These are phyloP conservation scores for Rhizoglyphus robini DNA, from an alignment of 1,140 invertebrate genomes.

Conservation along the genomic window DNA sequence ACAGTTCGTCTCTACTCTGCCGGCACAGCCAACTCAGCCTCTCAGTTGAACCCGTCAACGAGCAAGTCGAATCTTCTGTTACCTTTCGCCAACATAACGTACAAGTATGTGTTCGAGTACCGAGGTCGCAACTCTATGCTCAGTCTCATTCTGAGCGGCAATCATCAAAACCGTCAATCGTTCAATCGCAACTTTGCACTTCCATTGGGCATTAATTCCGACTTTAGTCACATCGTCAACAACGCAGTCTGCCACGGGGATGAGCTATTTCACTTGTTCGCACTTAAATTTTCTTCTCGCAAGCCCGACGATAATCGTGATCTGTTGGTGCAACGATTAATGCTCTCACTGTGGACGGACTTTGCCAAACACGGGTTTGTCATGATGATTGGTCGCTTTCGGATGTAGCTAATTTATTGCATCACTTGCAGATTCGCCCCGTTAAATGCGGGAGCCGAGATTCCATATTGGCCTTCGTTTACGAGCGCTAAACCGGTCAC, in stretches of 20 bases:
- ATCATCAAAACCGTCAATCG: background rate
- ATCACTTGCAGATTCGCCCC: constrained; percentile 23
- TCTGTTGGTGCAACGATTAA: constrained; percentile 18
- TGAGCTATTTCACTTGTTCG: constrained; percentile 33
- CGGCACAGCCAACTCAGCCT: background rate
- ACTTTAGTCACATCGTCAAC: background rate
- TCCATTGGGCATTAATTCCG: background rate
- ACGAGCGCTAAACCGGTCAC: constrained; percentile 19
- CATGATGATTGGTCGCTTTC: background rate
- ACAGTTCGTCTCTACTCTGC: constrained; percentile 23
- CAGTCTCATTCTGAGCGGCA: constrained; percentile 28
- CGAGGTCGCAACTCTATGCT: constrained; percentile 32
- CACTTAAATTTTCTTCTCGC: constrained; percentile 22
- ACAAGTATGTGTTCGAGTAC: constrained; percentile 31
- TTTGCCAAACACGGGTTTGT: constrained; percentile 26
- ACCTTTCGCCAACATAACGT: constrained; percentile 9
- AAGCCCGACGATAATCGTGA: constrained; percentile 22
- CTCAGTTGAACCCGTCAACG: background rate
- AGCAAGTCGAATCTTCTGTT: background rate
- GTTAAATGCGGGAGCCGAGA: constrained; percentile 23
- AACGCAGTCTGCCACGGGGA: constrained; percentile 33
- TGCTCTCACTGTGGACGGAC: constrained; percentile 28
- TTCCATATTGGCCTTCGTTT: constrained; percentile 25
- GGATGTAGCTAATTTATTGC: background rate
- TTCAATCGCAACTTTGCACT: background rate